These are phyloP conservation scores for Sinocyclocheilus grahami DNA, from an alignment of 2,113 vertebrate species.

Conservation along the genomic window DNA sequence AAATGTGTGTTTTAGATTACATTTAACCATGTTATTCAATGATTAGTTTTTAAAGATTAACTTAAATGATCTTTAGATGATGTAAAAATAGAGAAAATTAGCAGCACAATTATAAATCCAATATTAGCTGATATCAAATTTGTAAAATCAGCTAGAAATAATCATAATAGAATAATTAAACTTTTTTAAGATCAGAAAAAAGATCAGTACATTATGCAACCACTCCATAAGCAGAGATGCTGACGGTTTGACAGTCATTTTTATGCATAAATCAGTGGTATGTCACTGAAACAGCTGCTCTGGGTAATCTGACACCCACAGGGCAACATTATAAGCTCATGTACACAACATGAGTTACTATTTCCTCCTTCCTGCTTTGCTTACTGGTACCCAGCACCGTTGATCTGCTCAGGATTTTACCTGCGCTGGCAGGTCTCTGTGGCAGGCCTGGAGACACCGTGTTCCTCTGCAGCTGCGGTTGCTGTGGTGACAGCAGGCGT, in stretches of 20 bases:
- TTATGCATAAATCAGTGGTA: constrained; percentile 22
- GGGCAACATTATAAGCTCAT: constrained; percentile 11
- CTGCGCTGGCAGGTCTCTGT: constrained; percentile 92
- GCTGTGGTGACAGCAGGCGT: constrained; percentile 91
- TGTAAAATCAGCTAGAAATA: not conserved
- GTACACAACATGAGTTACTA: constrained; percentile 10
- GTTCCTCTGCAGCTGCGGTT: constrained; percentile 88
- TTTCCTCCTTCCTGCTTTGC: not conserved
- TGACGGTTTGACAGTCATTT: constrained; percentile 56
- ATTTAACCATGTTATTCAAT: no score
- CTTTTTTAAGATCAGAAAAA: not conserved
- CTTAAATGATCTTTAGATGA: no score
- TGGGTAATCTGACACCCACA: constrained; percentile 18
- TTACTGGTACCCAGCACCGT: not conserved
- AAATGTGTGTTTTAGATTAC: no score
- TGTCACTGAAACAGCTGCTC: constrained; percentile 18
- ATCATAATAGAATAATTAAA: no score
- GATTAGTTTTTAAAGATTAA: no score
- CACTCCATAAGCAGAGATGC: not conserved
- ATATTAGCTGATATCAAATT: no score
- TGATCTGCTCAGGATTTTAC: constrained; percentile 65
- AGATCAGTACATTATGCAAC: not conserved
- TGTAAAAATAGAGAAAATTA: no score
- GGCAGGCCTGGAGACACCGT: constrained; percentile 90
- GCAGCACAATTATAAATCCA: not conserved